These are phyloP conservation scores for Heliconius sara DNA, from an alignment of 2,888 invertebrate species.

Conservation along the genomic window DNA sequence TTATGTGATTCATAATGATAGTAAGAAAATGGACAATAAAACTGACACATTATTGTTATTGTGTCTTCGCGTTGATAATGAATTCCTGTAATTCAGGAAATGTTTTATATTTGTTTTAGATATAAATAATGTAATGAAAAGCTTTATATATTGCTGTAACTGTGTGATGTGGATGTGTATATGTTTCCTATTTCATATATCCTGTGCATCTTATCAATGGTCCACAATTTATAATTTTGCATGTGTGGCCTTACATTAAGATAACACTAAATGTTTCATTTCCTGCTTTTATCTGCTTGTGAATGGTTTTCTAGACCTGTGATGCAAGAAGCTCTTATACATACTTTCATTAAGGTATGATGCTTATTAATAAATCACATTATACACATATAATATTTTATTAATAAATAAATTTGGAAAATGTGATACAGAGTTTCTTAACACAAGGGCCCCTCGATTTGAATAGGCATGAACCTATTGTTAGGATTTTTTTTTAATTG, in stretches of 20 bases:
- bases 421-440: too few relatives aligned
- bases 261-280: conserved; percentile 59
- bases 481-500: too few relatives aligned
- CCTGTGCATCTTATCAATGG: conserved; percentile 51
- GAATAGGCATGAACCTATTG: too few relatives aligned
- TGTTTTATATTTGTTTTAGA: background rate
- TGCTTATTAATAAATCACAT: too few relatives aligned
- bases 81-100: background rate
- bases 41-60: background rate
- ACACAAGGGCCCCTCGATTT: too few relatives aligned
- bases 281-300: conserved; percentile 59
- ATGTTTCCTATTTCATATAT: conserved; percentile 39
- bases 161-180: background rate
- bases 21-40: background rate
- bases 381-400: too few relatives aligned
- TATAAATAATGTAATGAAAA: background rate
- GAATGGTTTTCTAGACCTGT: conserved; percentile 32
- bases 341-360: background rate
- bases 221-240: conserved; percentile 46
- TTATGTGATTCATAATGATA: conserved; percentile 17
- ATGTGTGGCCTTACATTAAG: conserved; percentile 46
- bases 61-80: background rate
- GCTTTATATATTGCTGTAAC: background rate
- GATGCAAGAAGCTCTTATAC: background rate
- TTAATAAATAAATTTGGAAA: too few relatives aligned